These are phyloP conservation scores for Sinentomon sp. DNA, from an alignment of 2,888 invertebrate genomes.

Conservation along the genomic window DNA sequence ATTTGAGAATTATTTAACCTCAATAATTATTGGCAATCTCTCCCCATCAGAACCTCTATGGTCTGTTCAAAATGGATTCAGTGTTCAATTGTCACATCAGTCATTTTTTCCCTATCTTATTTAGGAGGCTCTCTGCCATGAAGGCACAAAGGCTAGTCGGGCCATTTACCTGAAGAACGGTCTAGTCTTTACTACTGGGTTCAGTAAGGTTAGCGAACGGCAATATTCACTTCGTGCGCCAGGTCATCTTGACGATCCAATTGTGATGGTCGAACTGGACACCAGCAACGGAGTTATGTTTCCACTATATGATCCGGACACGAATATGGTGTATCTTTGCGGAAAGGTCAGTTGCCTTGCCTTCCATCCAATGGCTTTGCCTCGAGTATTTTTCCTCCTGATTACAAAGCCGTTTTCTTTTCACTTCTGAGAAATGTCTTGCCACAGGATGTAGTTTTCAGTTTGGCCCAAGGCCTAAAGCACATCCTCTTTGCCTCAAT, in stretches of 20 bases:
- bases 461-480: no score
- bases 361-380: not conserved
- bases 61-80: not conserved
- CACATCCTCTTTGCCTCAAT: no score
- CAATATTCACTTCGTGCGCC: constrained; percentile 86
- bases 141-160: constrained; percentile 71
- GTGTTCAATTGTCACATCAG: constrained; percentile 1
- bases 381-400: not conserved
- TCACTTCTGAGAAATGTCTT: no score
- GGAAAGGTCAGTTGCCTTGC: constrained; percentile 40
- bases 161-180: constrained; percentile 75
- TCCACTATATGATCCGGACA: constrained; percentile 86
- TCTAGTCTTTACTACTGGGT: constrained; percentile 78
- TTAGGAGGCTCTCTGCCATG: constrained; percentile 58
- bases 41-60: no score
- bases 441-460: no score
- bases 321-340: constrained; percentile 74
- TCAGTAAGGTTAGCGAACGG: constrained; percentile 91
- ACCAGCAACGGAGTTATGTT: constrained; percentile 92
- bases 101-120: constrained; percentile 11
- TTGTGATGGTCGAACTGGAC: constrained; percentile 74
- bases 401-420: no score
- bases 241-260: constrained; percentile 57
- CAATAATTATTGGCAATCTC: no score
- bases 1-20: no score